Conservation (phyloP, 2,113 vertebrate species). For the Saccopteryx bilineata region DNA sequence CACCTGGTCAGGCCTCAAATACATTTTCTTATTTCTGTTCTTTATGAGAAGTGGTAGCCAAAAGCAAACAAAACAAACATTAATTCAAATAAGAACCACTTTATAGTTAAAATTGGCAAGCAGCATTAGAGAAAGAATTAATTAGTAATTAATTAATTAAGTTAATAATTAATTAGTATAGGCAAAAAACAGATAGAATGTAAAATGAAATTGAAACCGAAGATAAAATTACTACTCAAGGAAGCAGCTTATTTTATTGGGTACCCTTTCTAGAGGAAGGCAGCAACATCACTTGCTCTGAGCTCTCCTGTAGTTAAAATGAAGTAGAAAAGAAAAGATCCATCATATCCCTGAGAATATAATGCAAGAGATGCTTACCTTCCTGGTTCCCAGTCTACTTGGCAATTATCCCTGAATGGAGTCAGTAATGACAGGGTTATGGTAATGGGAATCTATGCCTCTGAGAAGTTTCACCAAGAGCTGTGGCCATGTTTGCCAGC, state of each 20-base stretch:
- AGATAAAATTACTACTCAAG: neutral
- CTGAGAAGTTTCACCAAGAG: neutral
- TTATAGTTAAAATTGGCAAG: conserved; percentile 33
- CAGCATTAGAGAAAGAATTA: neutral
- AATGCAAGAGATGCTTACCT: neutral
- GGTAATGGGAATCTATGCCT: neutral
- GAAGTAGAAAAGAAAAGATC: neutral
- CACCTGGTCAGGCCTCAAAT: neutral
- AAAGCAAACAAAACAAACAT: conserved; percentile 10
- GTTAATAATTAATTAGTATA: conserved; percentile 33
- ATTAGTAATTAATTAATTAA: too few species aligned
- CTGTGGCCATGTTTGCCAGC: neutral
- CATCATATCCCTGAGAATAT: neutral
- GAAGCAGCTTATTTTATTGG: neutral
- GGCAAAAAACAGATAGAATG: neutral
- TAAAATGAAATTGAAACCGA: conserved; percentile 31
- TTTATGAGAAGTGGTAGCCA: neutral
- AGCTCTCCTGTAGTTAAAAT: neutral
- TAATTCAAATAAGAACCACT: conserved; percentile 13
- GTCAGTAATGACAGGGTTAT: too few species aligned
- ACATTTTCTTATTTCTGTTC: neutral
- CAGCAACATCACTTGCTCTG: neutral
- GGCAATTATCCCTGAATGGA: neutral
- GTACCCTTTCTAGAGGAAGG: neutral
- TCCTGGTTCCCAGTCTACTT: neutral